These are phyloP conservation scores for Tragelaphus strepsiceros DNA, from an alignment of 2,113 vertebrate species.

Conservation along the genomic window DNA sequence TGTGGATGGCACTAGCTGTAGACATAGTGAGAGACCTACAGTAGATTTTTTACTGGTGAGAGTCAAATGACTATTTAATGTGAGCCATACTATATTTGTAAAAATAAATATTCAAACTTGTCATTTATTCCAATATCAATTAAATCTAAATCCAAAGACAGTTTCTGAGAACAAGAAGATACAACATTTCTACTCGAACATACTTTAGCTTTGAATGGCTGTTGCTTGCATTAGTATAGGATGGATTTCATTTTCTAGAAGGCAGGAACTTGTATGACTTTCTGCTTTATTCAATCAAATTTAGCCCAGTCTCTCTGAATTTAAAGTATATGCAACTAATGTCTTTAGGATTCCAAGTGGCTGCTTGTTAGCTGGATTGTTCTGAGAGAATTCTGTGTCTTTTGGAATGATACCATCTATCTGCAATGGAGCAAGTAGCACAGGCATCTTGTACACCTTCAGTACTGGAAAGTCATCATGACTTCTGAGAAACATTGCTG, in stretches of 20 bases:
- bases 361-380: conserved; percentile 73
- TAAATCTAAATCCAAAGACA: conserved; percentile 74
- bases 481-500: conserved; percentile 78
- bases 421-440: conserved; percentile 82
- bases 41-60: conserved; percentile 64
- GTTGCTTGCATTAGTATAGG: conserved; percentile 41
- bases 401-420: conserved; percentile 83
- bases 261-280: conserved; percentile 80
- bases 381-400: conserved; percentile 71
- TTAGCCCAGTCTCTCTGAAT: conserved; percentile 86
- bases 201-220: background rate
- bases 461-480: conserved; percentile 81
- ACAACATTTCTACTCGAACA: conserved; percentile 7
- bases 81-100: conserved; percentile 65
- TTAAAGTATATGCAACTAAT: conserved; percentile 82
- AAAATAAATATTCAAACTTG: conserved; percentile 81
- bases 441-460: conserved; percentile 83
- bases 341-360: conserved; percentile 84
- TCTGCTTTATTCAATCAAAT: conserved; percentile 82
- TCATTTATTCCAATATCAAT: conserved; percentile 80
- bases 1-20: conserved; percentile 31
- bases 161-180: conserved; percentile 72
- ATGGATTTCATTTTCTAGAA: conserved; percentile 65
- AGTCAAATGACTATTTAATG: conserved; percentile 56
- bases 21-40: background rate